A percentile compares a stretch with the other conserved stretches of the same genome.
These are phyloP conservation scores for Salvelinus namaycush DNA, from an alignment of 2,113 vertebrate genomes.

Conservation along the genomic window DNA sequence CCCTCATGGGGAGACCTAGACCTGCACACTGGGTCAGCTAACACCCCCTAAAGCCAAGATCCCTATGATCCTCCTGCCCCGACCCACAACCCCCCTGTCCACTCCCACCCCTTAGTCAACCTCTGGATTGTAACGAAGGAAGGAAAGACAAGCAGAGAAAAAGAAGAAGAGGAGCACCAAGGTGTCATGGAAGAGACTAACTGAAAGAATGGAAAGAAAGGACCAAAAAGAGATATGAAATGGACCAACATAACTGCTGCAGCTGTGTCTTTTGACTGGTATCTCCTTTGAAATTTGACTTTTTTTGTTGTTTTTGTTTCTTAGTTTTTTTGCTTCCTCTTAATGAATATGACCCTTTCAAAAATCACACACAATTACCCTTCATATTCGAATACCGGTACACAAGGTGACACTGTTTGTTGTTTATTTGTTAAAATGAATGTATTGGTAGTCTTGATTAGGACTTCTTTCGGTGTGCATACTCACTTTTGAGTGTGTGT, in stretches of 20 bases:
- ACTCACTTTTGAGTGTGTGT: too few species aligned
- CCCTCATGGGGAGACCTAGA: slow-evolving; percentile 35
- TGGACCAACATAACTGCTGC: slow-evolving; percentile 42
- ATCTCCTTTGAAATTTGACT: slow-evolving; percentile 23
- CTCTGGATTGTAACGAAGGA: slow-evolving; percentile 58
- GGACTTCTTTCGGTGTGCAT: slow-evolving; percentile 34
- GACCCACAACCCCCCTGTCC: background rate
- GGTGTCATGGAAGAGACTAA: background rate
- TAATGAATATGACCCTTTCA: slow-evolving; percentile 4
- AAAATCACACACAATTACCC: background rate
- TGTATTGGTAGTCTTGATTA: slow-evolving; percentile 2
- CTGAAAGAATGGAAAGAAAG: slow-evolving; percentile 16
- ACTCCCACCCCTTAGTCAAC: slow-evolving; percentile 55
- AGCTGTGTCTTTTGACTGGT: slow-evolving; percentile 2
- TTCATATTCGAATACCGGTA: background rate
- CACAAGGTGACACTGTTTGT: background rate
- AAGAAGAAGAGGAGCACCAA: background rate
- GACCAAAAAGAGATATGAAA: slow-evolving; percentile 7
- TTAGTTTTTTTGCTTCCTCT: background rate
- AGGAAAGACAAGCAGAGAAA: slow-evolving; percentile 28
- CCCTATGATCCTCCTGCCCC: background rate
- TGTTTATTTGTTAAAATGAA: background rate
- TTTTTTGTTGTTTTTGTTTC: background rate
- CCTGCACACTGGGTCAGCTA: slow-evolving; percentile 47
- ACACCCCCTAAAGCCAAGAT: background rate